A percentile compares a stretch with the other conserved stretches of the same genome.
These are phyloP conservation scores for Falco columbarius DNA, from an alignment of 2,797 vertebrate species.

Conservation along the genomic window DNA sequence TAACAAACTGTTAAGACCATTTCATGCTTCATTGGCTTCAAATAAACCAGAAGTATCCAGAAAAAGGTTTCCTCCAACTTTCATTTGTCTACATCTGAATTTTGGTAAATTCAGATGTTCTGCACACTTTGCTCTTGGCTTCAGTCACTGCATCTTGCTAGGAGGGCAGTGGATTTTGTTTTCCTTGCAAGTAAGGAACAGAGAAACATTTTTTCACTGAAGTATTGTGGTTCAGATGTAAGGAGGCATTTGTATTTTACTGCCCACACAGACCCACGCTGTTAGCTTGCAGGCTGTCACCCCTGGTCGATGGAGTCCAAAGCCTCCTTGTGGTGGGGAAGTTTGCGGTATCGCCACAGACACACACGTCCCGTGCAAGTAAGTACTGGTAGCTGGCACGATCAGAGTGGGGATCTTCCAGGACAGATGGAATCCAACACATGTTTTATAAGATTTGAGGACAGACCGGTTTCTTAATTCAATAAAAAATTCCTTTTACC, in stretches of 20 bases:
- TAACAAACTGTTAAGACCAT: conserved; percentile 61
- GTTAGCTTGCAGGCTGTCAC: background rate
- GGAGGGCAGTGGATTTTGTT: background rate
- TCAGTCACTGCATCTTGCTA: background rate
- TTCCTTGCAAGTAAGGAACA: background rate
- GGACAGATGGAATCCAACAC: background rate
- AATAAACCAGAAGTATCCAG: conserved; percentile 54
- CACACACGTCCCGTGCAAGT: accelerated
- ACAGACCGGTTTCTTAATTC: conserved; percentile 27
- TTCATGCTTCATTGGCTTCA: conserved; percentile 60
- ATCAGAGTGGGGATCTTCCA: background rate
- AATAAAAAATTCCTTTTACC: conserved; percentile 38
- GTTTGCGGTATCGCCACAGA: accelerated
- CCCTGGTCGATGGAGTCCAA: background rate
- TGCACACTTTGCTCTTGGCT: background rate
- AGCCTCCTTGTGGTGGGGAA: background rate
- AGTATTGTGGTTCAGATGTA: background rate
- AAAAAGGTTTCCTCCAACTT: conserved; percentile 43
- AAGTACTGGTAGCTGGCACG: background rate
- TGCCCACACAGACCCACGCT: accelerated
- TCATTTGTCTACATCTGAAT: conserved; percentile 6
- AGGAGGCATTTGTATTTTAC: background rate
- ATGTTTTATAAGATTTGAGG: conserved; percentile 42
- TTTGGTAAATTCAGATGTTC: conserved; percentile 3
- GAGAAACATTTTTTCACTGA: background rate